Base-by-base conservation (phyloP, 2,113 vertebrate species). In the Phoxinus phoxinus region DNA sequence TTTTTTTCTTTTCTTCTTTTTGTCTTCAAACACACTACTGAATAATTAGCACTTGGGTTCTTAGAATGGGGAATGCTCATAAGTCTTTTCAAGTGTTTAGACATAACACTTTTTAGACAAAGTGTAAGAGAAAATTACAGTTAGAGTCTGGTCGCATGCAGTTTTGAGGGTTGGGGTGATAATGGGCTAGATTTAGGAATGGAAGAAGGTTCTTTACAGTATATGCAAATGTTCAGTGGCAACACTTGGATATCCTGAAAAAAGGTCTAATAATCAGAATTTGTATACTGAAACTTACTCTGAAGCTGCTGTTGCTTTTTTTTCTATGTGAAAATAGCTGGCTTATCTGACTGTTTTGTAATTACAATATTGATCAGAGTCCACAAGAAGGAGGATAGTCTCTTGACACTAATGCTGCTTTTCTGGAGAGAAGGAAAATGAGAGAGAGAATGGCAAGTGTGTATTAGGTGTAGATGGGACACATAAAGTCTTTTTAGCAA, bases 331-430 rank as follows among this genome's bases (percentile, higher is more conserved):
- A 56, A 56, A 41, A 58, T 83, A n/a, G 67, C 32, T 25, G 46
- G 48, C 30, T 72, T 83, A 72, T 83, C 65, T 56, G 67, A 58
- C 48, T 79, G 32, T 53, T 82, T 83, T 56, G 81, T 83, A 83
- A 72, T 83, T 71, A 72, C 65, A 21, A 67, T 83, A 83, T 83
- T 83, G 81, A 83, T 83, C 32, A 58, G 67, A 72, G 61, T 51
- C 48, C 21, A 58, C 44, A 32, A 56, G 30, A 56, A 58, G 81
- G 8, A 72, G 30, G 21, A 53, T 13, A 82, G 63, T 37, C 44
- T 56, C 23, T 53, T 72, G 65, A 77, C 74, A 32, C 4, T 23
- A 77, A 77, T 77, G 48, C 74, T 21, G 9, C 48, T 37, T 9
- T 59, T 59, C 32, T 32, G 27, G 37, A 32, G 35, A 8, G 25